Conservation (phyloP, 2,888 invertebrate species). For the Smittia aterrima region DNA sequence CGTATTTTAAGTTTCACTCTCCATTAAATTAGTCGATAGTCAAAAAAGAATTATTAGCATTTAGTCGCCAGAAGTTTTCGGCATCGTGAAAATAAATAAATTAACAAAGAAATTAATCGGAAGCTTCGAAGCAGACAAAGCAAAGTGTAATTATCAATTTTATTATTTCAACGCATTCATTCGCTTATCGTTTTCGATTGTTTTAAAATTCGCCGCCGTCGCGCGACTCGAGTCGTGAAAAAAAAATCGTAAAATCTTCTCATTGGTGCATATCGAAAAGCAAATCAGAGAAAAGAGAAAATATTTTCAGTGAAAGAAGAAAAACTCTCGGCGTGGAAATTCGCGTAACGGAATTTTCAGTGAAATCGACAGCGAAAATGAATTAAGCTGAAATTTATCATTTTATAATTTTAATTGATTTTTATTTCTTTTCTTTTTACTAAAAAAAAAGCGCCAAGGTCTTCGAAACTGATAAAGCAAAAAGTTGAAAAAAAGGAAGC, state of each 20-base stretch:
- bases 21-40: conserved; percentile 16
- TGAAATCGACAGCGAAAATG: conserved; percentile 13
- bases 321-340: neutral
- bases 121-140: neutral
- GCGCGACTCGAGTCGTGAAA: conserved; percentile 13
- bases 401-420: neutral
- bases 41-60: conserved; percentile 18
- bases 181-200: conserved; percentile 32
- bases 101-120: neutral
- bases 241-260: conserved; percentile 11
- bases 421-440: neutral
- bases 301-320: neutral
- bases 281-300: conserved; percentile 36
- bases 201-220: conserved; percentile 6
- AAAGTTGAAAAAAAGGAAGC: neutral
- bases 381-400: neutral
- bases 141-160: neutral
- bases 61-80: neutral
- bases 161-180: neutral
- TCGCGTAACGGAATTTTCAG: neutral
- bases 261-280: conserved; percentile 38
- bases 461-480: neutral
- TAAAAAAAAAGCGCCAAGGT: neutral
- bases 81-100: neutral
- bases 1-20: conserved; percentile 37